Base-by-base conservation (phyloP, 2,797 vertebrate genomes). In the Hoplostethus mediterraneus region DNA sequence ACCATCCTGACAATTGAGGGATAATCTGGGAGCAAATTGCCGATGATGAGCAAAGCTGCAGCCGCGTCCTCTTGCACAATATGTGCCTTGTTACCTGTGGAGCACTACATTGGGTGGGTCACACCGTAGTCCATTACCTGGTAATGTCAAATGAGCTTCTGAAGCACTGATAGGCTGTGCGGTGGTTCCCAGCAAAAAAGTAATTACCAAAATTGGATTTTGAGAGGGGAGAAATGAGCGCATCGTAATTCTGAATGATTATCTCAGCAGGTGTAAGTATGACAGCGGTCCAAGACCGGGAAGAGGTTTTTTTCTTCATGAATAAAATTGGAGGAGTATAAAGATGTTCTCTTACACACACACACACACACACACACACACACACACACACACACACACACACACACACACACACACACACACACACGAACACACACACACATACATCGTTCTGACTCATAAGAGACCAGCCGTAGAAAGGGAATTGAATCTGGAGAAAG, bases 181-280 rank as follows among this genome's bases (percentile, higher is more conserved):
- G 60, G 53, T 53, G 68, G 63, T 75, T 28, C 28, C 28, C 28
- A 28, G 28, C 28, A 28, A 74, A 74, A 84, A 82, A 69, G 80
- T 89, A 90, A 93, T 92, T 83, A 87, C 71, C 4, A 2, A 90
- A 90, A 93, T 91, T 83, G 88, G 89, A 82, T 84, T 89, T 85
- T 63, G 80, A 93, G 90, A 82, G 86, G 83, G 45, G 73, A 81
- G 73, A 90, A 86, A 90, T 85, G 82, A 90, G 86, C 54, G 25
- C 67, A 54, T 79, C 45, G 3, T 91, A 72, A 92, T 92, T 91
- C 84, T 51, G 72, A 77, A 61, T 86, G 87, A 92, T 93, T 91
- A 92, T 91, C 87, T 82, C 16, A 1, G 76, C 82, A 80, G 87
- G 89, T 82, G 85, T 80, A 63, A 48, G 54, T 28, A 42, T 30